phyloP scores from a whole-genome alignment of 2,113 vertebrate species.

The Rissa tridactyla region DNA sequence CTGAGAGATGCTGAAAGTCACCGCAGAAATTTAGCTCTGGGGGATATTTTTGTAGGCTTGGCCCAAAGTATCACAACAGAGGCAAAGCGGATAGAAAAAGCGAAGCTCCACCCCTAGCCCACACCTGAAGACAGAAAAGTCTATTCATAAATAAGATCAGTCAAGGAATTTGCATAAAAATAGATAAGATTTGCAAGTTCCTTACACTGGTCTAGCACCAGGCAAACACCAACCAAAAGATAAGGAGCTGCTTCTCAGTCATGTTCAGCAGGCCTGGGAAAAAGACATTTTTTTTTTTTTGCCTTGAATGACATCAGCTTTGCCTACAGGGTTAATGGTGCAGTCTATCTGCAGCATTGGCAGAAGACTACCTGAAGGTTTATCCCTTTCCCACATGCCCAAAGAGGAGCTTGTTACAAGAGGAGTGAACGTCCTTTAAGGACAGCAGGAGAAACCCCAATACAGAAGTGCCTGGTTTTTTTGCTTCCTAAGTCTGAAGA shows the following conservation, averaged over 20 bases:
- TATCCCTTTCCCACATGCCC: not conserved
- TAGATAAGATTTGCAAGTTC: accelerated
- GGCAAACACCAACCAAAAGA: not conserved
- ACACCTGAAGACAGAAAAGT: not conserved
- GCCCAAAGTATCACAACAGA: not conserved
- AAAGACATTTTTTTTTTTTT: not conserved
- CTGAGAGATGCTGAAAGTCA: not conserved
- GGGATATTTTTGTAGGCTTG: not conserved
- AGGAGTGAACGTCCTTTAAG: not conserved
- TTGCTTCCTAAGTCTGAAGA: not conserved
- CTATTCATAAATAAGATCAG: not conserved
- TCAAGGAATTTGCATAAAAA: not conserved
- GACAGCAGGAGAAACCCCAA: not conserved
- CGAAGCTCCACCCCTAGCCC: not conserved
- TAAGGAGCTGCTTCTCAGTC: not conserved
- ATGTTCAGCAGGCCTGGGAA: not conserved
- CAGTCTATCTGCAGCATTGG: slow-evolving; percentile 34
- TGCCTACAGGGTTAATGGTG: slow-evolving; percentile 22
- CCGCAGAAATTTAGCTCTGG: not conserved
- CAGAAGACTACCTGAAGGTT: not conserved
- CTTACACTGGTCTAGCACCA: not conserved
- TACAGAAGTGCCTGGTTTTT: not conserved
- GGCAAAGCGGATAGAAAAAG: not conserved
- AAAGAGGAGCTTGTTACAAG: not conserved
- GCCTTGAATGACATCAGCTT: not conserved